Evolutionary conservation across 2,797 vertebrate species (phyloP), one percentile per base, ranked within the genome.

Genomic region (Pseudochaenichthys georgianus): DNA sequence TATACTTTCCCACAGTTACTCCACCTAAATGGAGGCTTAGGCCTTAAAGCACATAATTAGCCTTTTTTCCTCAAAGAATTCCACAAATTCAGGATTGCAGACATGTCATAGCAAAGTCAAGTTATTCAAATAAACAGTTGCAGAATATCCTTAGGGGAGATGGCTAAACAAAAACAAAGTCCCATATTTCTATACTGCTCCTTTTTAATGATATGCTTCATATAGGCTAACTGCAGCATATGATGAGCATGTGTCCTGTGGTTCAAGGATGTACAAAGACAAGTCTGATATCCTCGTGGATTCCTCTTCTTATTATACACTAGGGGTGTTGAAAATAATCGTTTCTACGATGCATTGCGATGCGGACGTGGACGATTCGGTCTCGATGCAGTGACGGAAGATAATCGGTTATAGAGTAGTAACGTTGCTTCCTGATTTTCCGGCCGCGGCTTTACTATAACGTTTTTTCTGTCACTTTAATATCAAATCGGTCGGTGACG

Each of bases 1-100:
- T 53, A 38, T 38, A 10, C 43, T 76, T 83, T 85, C 77, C 74
- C 82, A 82, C 73, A 71, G 66, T 62, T 55, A 2, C 69, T 63
- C 47, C 21, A 9, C 12, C 69, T 79, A 64, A 85, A 82, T 77
- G 74, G 59, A 73, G 50, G 28, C 42, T 75, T n/a, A 41, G 72
- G 75, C 52, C 58, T 51, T 59, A 46, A 82, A 85, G 75, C 66
- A 72, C 70, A 78, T 88, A 90, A 86, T 86, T 86, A 64, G 9
- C 38, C 34, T 51, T 83, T 28, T 81, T 75, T 46, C 16, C 48
- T 62, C 31, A 17, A 15, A 67, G 57, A 82, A 74, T 77, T 85
- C 67, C 60, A 73, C 23, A 65, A 75, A 77, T 66, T 41, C 51
- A 72, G 63, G 48, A 70, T 47, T 34, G 15, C 9, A 75, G 80